Evolutionary conservation across 1,140 invertebrate genomes (phyloP).

Genomic region (Oppia nitens): DNA sequence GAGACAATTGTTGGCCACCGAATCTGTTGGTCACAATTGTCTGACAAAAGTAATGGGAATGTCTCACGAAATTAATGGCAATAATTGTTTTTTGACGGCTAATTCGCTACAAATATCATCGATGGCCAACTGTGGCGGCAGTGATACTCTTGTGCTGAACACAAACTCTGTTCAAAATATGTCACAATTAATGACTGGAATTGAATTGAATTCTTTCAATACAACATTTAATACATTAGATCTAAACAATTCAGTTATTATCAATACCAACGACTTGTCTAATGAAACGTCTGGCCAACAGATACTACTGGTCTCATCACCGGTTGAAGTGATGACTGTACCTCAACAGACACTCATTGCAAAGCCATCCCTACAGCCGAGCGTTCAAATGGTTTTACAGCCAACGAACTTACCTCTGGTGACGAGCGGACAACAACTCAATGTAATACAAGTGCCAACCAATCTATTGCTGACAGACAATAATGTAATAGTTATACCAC

Average conservation of each 20-base stretch:
- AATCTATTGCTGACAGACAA: conserved; percentile 3
- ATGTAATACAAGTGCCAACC: conserved; percentile 5
- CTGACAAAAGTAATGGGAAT: too few relatives aligned
- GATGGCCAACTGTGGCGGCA: not conserved
- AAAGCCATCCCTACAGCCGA: not conserved
- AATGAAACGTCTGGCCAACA: not conserved
- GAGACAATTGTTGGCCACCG: too few relatives aligned
- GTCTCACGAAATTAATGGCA: not conserved
- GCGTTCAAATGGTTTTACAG: too few relatives aligned
- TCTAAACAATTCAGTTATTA: not conserved
- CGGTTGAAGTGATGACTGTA: not conserved
- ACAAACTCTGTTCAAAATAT: not conserved
- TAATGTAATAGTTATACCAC: not conserved
- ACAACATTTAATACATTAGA: not conserved
- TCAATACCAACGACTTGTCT: not conserved
- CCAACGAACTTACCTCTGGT: not conserved
- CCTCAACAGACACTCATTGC: not conserved
- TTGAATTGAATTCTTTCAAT: not conserved
- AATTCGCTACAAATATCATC: not conserved
- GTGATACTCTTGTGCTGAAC: not conserved
- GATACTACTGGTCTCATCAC: not conserved
- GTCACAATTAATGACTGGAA: not conserved
- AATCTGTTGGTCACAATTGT: too few relatives aligned
- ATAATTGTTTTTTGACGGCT: not conserved
- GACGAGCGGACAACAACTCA: not conserved